Conservation (phyloP, 2,888 invertebrate species). For the Maniola hyperantus region DNA sequence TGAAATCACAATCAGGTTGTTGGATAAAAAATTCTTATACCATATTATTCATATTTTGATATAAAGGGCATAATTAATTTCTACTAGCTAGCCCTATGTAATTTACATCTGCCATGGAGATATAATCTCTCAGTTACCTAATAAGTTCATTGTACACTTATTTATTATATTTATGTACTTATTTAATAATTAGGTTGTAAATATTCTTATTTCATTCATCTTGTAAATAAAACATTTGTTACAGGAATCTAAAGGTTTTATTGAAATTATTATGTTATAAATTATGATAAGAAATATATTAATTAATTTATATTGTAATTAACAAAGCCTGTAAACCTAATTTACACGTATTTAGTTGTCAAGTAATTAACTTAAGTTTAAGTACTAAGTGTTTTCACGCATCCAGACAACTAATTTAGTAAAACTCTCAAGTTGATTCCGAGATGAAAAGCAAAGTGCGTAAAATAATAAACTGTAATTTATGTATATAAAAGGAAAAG, state of each 20-base stretch:
- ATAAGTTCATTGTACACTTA: neutral
- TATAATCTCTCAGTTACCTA: neutral
- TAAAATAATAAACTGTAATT: no score
- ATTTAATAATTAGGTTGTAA: neutral
- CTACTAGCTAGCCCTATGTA: neutral
- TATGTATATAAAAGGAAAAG: no score
- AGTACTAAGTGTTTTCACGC: no score
- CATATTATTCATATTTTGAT: neutral
- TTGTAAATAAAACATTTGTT: slow-evolving; percentile 19
- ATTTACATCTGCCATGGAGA: neutral
- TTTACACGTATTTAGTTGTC: no score
- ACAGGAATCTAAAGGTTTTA: slow-evolving; percentile 28
- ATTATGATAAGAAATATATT: slow-evolving; percentile 8
- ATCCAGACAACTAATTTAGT: no score
- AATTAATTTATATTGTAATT: neutral
- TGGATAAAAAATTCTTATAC: neutral
- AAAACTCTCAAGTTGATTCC: no score
- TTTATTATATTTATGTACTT: neutral
- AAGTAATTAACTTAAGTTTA: no score
- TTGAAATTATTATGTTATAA: slow-evolving; percentile 14
- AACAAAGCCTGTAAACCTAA: no score
- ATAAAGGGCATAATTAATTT: neutral
- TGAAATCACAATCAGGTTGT: no score
- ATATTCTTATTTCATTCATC: neutral
- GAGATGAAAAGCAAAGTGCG: no score